Evolutionary conservation across 2,888 invertebrate species (phyloP), one percentile per base, ranked within the genome.

Genomic region (Drosophila leonis): DNA sequence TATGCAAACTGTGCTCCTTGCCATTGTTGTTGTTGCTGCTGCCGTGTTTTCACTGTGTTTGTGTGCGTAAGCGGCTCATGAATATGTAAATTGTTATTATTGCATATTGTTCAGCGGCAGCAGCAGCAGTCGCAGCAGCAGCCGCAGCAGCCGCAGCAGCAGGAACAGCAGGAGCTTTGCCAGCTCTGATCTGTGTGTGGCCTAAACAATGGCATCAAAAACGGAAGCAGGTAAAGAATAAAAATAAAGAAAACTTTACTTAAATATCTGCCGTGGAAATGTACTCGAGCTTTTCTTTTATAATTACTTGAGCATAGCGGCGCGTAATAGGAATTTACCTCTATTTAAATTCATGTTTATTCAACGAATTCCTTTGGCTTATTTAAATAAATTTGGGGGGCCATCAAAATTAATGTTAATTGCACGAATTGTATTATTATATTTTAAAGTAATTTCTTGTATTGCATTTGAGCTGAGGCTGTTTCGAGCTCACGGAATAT

Each of bases 1-100:
- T 84, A 88, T 84, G 88, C 83, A 88, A 84, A 88, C 88, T 82
- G 70, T 65, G 55, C 65, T 48, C 41, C 35, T 33, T 27, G 24
- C 42, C 39, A 18, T n/a, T 56, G 49, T 49, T 49, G 59, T 29
- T 68, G 60, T 9, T 24, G 52, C 7, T 39, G 27, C 54, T 27
- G 39, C 57, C 60, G 72, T 67, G 56, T 64, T 76, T 73, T 61
- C 72, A 52, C 39, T 62, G 74, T 82, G 84, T 78, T 78, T 80
- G 83, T 75, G 72, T 82, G 75, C 66, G 70, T 71, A 69, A 82
- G 82, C 82, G 82, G 63, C 84, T 89, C 87, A 86, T 86, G 87
- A 86, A 86, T 89, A 86, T 86, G 86, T 89, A 86, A 86, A 86
- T 86, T 84, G 84, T 84, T 86, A 89, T 86, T 86, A 86, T 86